Evolutionary conservation across 2,113 vertebrate genomes (phyloP), one percentile per base, ranked within the genome.

Genomic region (Setophaga coronata): DNA sequence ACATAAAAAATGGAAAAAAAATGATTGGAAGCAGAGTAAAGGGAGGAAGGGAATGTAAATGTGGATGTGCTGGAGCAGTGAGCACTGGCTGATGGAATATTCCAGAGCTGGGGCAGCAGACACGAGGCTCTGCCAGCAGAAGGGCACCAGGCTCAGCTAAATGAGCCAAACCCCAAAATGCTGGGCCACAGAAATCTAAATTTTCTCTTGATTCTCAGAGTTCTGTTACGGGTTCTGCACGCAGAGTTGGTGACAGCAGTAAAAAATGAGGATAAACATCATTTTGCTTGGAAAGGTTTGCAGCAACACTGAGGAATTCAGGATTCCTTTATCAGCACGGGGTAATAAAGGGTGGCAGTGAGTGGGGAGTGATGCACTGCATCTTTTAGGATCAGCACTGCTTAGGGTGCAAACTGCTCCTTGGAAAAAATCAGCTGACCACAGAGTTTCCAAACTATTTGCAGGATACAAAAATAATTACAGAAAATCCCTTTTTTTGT

Each of bases 241-340:
- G 1, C 4, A 0, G 8, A 1, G 6, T 23, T 48, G 11, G 8
- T 20, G 61, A 11, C 23, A 40, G 31, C 3, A 0, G 47, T 54
- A 24, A 82, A 92, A 90, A 43, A 5, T 33, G 29, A 33, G 24
- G 29, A 31, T 24, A 82, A 81, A 43, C 6, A 1, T 13, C 5
- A 58, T 80, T 85, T 48, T 23, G 31, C 15, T 33, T 43, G 21
- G 20, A 72, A 77, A 67, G 5, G 6, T 38, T 34, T 7, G 6
- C 14, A 56, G 45, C 50, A 40, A 9, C 8, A 0, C 20, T 9
- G 23, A 82, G 48, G 21, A 60, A 53, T 29, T 66, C 5, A 31
- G 60, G 14, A 5, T 45, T 58, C 42, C 47, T 73, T 57, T 12
- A 2, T 23, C 26, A 36, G 51, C 36, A 21, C 18, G 12, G 24